Evolutionary conservation across 2,797 vertebrate species (phyloP), one percentile per base, ranked within the genome.

Genomic region (Sphaeramia orbicularis): DNA sequence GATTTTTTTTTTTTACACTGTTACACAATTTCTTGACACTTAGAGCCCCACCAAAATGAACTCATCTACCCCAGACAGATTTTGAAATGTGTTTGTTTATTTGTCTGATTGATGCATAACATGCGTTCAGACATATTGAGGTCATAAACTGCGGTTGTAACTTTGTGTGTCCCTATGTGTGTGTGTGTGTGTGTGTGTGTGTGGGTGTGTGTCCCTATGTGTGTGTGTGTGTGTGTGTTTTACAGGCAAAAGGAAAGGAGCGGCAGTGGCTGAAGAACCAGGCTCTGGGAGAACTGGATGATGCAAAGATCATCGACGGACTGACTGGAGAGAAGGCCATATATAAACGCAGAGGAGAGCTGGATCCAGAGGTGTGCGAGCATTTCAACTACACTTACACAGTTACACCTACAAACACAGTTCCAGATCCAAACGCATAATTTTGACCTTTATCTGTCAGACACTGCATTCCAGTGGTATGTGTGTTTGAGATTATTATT

Each of bases 181-280:
- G 27, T 56, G 19, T 72, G 10, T 59, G 21, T 65, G 16, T 48
- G 38, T 76, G 16, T 90, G 13, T 58, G 58, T 76, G 36, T 53
- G 27, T 56, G 19, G 72, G 10, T 59, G 21, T 65, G 19, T 71
- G 9, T 63, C 18, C 60, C 41, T 63, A 37, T 68, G 58, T 76
- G 36, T 56, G 27, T 56, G 19, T 72, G 10, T 59, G 21, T 65
- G 19, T 51, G 42, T 76, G 16, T 90, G 13, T 59, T n/a, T 90
- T 81, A 42, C 78, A 99, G 98, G 98, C 98, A 40, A 99, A 98
- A 90, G 98, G 97, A 21, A 99, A 98, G 84, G 98, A 99, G 89
- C 95, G 97, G 1, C 97, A 99, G 35, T 99, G 98, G 97, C 77
- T 99, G 49, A 96, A 94, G 89, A 96, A 99, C 85, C 97, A 99